Percentiles rank a stretch among this genome's conserved stretches.
Evolutionary conservation across 2,888 invertebrate species (phyloP).

Genomic region (Drosophila lutescens): DNA sequence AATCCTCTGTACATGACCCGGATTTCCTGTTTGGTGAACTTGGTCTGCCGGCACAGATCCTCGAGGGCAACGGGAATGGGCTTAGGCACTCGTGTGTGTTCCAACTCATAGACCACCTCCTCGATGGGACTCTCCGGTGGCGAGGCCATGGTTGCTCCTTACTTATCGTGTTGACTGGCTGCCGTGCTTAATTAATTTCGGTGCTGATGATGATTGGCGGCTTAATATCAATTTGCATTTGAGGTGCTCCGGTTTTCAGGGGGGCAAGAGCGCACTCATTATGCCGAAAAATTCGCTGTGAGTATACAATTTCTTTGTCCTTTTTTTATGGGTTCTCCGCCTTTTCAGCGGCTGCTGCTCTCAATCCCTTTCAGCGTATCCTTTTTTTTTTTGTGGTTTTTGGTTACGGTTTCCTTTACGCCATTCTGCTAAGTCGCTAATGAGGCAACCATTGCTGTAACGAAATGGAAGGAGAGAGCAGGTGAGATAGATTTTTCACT

Average conservation of each 20-base stretch:
- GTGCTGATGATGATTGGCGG: conserved; percentile 43
- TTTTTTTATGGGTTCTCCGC: conserved; percentile 15
- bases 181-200: conserved; percentile 25
- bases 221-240: conserved; percentile 48
- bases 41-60: conserved; percentile 95
- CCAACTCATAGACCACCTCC: conserved; percentile 94
- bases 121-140: conserved; percentile 94
- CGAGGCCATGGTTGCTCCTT: conserved; percentile 88
- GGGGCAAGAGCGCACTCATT: conserved; percentile 27
- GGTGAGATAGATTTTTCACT: conserved; percentile 5
- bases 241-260: conserved; percentile 22
- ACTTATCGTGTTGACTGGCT: conserved; percentile 25
- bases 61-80: conserved; percentile 94
- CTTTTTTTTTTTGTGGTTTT: conserved; percentile 38
- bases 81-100: conserved; percentile 90
- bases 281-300: conserved; percentile 37
- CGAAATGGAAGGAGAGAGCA: conserved; percentile 27
- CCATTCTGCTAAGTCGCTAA: conserved; percentile 65
- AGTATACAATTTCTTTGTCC: conserved; percentile 40
- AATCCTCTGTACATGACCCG: conserved; percentile 99
- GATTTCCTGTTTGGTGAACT: conserved; percentile 97
- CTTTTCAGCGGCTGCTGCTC: conserved; percentile 7
- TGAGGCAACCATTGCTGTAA: conserved; percentile 68
- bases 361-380: conserved; percentile 40
- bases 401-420: conserved; percentile 43